phyloP scores from a whole-genome alignment of 1,140 invertebrate genomes.

The Laodelphax striatellus region DNA sequence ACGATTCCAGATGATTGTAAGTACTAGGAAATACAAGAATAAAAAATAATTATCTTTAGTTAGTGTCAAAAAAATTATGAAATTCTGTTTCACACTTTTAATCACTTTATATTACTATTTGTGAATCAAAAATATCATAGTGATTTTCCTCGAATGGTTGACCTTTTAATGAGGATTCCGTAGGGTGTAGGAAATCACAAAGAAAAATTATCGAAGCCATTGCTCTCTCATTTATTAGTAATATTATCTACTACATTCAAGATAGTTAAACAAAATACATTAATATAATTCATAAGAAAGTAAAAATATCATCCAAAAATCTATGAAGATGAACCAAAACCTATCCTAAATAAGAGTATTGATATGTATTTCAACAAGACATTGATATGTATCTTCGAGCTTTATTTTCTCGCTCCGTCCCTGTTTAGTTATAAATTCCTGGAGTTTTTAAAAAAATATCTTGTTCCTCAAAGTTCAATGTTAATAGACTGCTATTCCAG shows the following conservation, averaged over 20 bases:
- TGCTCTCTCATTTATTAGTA: neutral
- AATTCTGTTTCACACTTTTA: too few species aligned
- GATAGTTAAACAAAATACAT: neutral
- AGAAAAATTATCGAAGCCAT: too few species aligned
- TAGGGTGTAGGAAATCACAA: too few species aligned
- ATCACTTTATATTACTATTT: too few species aligned
- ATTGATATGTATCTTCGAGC: neutral
- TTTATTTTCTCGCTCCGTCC: neutral
- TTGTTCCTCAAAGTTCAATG: neutral
- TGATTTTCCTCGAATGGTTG: too few species aligned
- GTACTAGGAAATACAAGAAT: too few species aligned
- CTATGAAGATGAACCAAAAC: neutral
- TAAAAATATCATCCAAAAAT: slow-evolving; percentile 1
- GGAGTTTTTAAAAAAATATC: neutral
- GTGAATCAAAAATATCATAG: too few species aligned
- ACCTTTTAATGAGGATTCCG: too few species aligned
- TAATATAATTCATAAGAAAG: neutral
- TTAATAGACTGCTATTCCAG: neutral
- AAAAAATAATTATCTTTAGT: too few species aligned
- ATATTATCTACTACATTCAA: neutral
- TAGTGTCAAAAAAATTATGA: too few species aligned
- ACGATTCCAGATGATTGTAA: too few species aligned
- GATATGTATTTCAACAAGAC: neutral
- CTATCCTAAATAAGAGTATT: neutral
- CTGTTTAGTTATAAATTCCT: neutral